Base-by-base conservation (phyloP, 2,888 invertebrate genomes). In the Abrostola tripartita region DNA sequence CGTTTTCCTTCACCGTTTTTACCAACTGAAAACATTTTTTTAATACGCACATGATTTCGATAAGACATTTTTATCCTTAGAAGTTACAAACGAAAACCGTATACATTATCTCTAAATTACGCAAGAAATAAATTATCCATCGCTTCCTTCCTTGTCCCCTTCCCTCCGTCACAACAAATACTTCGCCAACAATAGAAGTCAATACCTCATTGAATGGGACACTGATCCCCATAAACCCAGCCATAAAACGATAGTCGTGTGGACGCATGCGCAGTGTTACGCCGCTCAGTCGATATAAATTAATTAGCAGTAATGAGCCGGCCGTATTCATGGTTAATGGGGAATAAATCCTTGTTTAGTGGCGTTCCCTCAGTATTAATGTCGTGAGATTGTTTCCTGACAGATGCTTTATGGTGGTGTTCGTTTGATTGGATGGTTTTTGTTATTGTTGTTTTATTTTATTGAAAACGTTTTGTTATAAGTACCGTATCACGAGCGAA, bases 261-360 rank as follows among this genome's bases (percentile, higher is more conserved):
- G 0, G 40, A 55, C 78, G 78, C 78, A 73, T 73, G 78, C 78
- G 78, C 67, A 36, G 12, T 37, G n/a, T 6, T n/a, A 9, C 50
- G 35, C 11, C 24, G 35, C 37, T 44, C 36, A 62, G 52, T 52
- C 76, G 52, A 78, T 78, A 76, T 72, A 77, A 76, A 77, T 76
- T 76, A 78, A 78, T 78, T 76, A 74, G 69, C 63, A 37, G 42
- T 74, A 76, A 78, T 74, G 78, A 78, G 68, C 61, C 53, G 49
- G 58, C 70, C 59, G 51, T 66, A 64, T 75, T 65, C 64, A 52
- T 69, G 71, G 53, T 75, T 74, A 69, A 67, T 69, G 71, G 62
- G 51, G 51, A 78, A 67, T 67, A 69, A 78, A 76, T 58, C 63
- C 55, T 58, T 65, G 62, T 75, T 65, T 65, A 72, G 68, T 38